phyloP scores from a whole-genome alignment of 2,113 vertebrate genomes.

The Tachysurus vachellii region DNA sequence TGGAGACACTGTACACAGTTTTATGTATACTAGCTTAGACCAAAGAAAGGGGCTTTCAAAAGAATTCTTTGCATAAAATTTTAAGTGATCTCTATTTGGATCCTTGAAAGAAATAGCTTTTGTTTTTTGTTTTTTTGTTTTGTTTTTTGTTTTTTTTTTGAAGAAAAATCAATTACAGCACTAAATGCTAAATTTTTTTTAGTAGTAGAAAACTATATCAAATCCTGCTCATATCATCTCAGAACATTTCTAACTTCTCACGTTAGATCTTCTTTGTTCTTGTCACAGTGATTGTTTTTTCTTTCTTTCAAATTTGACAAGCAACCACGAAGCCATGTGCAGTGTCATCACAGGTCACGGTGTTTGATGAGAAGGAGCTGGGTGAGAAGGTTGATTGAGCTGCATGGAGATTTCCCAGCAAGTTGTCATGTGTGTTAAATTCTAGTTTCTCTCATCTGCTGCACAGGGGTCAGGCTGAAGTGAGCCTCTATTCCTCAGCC shows the following conservation, averaged over 20 bases:
- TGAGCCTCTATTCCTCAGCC: constrained; percentile 5
- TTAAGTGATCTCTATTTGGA: neutral
- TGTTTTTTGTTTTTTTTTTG: too few species aligned
- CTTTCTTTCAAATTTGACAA: neutral
- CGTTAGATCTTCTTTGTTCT: neutral
- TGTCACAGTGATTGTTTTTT: neutral
- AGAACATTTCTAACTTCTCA: neutral
- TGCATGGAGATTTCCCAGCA: neutral
- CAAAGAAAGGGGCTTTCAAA: neutral
- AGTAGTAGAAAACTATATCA: neutral
- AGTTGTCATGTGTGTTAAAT: neutral
- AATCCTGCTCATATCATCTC: neutral
- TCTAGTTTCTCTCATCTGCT: neutral
- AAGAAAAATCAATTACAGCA: neutral
- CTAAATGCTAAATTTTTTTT: neutral
- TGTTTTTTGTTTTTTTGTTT: neutral
- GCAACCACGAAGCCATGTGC: neutral
- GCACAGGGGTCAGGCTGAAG: neutral
- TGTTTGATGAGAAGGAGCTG: neutral
- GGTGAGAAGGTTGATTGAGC: neutral
- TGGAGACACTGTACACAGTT: neutral
- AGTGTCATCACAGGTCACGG: neutral
- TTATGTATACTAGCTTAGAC: neutral
- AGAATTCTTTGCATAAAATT: neutral
- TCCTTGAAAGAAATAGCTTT: neutral